A percentile compares a stretch with the other conserved stretches of the same genome.
Evolutionary conservation across 2,797 vertebrate genomes (phyloP).

Genomic region (Buphagus erythrorhynchus): DNA sequence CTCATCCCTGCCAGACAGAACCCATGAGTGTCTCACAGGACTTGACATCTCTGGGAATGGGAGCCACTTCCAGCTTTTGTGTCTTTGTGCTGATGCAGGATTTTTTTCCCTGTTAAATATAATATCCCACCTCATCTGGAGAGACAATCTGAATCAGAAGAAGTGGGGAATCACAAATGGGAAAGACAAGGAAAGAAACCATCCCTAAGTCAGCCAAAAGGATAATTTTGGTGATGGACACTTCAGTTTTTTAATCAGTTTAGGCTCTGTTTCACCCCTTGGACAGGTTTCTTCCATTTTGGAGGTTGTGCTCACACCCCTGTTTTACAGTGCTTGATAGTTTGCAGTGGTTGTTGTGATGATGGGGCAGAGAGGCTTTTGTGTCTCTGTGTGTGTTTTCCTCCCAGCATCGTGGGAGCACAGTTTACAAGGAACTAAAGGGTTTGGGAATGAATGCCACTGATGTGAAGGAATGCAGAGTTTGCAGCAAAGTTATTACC

Average conservation of each 20-base stretch:
- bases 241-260: not conserved
- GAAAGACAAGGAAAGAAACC: not conserved
- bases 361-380: not conserved
- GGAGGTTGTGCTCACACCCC: not conserved
- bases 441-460: not conserved
- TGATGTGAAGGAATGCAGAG: not conserved
- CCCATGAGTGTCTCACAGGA: not conserved
- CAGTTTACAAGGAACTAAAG: not conserved
- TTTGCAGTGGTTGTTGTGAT: not conserved
- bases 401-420: not conserved
- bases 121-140: not conserved
- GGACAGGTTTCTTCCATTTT: not conserved
- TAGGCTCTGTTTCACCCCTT: not conserved
- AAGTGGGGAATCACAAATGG: not conserved
- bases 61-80: not conserved
- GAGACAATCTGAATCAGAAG: not conserved
- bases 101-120: not conserved
- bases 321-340: not conserved
- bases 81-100: rapidly evolving
- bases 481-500: not conserved
- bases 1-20: not conserved
- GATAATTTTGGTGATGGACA: not conserved
- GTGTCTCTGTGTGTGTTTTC: not conserved
- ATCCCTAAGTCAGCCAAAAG: not conserved
- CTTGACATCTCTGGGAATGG: not conserved